Conservation (phyloP, 2,888 invertebrate species). For the Gastracanthus pulcherrimus region DNA sequence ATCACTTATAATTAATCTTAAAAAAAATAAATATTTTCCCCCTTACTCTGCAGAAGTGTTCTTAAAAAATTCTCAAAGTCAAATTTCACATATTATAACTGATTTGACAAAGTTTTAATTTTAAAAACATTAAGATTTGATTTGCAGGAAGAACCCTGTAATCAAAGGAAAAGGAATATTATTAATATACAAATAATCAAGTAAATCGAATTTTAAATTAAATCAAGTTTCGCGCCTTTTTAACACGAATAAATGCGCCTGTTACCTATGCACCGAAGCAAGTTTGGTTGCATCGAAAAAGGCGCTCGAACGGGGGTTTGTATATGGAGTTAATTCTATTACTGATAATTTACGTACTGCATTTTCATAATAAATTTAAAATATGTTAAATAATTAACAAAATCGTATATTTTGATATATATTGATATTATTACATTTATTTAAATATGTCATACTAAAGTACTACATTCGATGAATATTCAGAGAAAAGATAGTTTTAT, state of each 20-base stretch:
- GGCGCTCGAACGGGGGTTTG: constrained; percentile 37
- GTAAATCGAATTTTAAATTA: constrained; percentile 11
- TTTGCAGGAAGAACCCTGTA: background rate
- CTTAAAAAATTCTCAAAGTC: too few species aligned
- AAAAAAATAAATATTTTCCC: too few species aligned
- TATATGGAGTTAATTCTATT: background rate
- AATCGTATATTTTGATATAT: background rate
- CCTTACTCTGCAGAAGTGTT: too few species aligned
- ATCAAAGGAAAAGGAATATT: background rate
- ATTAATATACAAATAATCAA: background rate
- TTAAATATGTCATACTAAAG: background rate
- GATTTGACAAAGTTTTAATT: background rate
- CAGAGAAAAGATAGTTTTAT: too few species aligned
- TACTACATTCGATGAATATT: too few species aligned
- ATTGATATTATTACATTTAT: background rate
- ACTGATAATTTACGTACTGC: background rate
- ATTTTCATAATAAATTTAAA: too few species aligned
- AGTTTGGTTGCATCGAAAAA: constrained; percentile 45
- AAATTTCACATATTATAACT: too few species aligned
- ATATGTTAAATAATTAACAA: too few species aligned
- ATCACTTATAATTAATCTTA: too few species aligned
- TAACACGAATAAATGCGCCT: background rate
- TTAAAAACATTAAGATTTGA: background rate
- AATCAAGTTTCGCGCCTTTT: constrained; percentile 12
- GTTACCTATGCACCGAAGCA: constrained; percentile 2